Conservation (phyloP, 2,888 invertebrate species). For the Leptarthrus brevirostris region DNA sequence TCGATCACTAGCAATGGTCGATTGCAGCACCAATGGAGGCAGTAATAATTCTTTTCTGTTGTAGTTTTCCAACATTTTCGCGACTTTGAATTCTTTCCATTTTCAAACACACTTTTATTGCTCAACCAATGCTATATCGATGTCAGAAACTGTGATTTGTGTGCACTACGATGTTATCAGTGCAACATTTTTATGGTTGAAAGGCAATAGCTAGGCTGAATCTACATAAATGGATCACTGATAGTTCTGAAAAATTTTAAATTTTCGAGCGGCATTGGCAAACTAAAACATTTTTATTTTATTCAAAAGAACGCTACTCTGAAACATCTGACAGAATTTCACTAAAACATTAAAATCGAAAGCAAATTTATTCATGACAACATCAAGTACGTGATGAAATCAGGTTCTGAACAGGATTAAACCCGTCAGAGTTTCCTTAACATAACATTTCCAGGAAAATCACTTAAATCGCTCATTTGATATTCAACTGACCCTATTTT, state of each 20-base stretch:
- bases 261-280: neutral
- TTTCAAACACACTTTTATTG: conserved; percentile 1
- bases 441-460: conserved; percentile 27
- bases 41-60: conserved; percentile 26
- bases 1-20: conserved; percentile 21
- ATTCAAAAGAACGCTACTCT: neutral
- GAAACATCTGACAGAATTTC: neutral
- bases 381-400: neutral
- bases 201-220: neutral
- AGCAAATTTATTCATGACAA: conserved; percentile 15
- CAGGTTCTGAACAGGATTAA: conserved; percentile 10
- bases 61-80: conserved; percentile 22
- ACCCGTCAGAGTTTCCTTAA: conserved; percentile 12
- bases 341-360: too few species aligned
- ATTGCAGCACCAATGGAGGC: neutral
- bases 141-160: conserved; percentile 24
- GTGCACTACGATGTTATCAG: neutral
- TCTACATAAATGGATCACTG: neutral
- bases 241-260: neutral
- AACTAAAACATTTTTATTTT: neutral
- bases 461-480: conserved; percentile 34
- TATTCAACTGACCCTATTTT: conserved; percentile 31
- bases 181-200: neutral
- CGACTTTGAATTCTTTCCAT: neutral
- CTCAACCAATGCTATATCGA: neutral